Conservation (phyloP, 2,888 invertebrate species). For the Octonoba sinensis region DNA sequence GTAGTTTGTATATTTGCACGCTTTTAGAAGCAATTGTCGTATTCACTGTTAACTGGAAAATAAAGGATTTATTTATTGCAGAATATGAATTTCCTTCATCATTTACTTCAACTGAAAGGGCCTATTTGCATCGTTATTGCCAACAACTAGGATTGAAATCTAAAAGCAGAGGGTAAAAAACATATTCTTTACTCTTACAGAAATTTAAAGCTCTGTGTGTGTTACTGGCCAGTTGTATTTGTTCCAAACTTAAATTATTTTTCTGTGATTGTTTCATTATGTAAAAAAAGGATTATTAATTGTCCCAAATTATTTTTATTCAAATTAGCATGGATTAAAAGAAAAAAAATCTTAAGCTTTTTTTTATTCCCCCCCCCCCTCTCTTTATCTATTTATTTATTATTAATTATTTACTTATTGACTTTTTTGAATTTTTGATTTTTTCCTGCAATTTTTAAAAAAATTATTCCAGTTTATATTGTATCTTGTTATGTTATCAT, state of each 20-base stretch:
- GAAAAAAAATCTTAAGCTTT: too few relatives aligned
- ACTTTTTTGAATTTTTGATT: too few relatives aligned
- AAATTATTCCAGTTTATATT: too few relatives aligned
- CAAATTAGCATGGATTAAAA: too few relatives aligned
- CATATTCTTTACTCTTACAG: not conserved
- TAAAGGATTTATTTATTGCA: slow-evolving; percentile 65
- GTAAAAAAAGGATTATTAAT: too few relatives aligned
- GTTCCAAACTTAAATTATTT: not conserved
- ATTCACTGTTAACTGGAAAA: not conserved
- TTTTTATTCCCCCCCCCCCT: too few relatives aligned
- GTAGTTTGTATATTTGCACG: not conserved
- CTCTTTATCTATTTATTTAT: too few relatives aligned
- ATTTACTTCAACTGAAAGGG: slow-evolving; percentile 82
- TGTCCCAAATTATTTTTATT: too few relatives aligned
- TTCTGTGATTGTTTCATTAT: not conserved
- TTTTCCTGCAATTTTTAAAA: too few relatives aligned
- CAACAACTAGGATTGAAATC: slow-evolving; percentile 81
- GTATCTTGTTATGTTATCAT: too few relatives aligned
- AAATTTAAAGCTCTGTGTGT: not conserved
- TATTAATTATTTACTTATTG: too few relatives aligned
- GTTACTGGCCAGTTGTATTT: not conserved
- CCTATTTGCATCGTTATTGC: slow-evolving; percentile 83
- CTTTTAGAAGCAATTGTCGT: not conserved
- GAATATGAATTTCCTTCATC: slow-evolving; percentile 79
- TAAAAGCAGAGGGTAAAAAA: slow-evolving; percentile 81